Base-by-base conservation (phyloP, 1,140 invertebrate genomes). In the Thaumatotibia leucotreta region DNA sequence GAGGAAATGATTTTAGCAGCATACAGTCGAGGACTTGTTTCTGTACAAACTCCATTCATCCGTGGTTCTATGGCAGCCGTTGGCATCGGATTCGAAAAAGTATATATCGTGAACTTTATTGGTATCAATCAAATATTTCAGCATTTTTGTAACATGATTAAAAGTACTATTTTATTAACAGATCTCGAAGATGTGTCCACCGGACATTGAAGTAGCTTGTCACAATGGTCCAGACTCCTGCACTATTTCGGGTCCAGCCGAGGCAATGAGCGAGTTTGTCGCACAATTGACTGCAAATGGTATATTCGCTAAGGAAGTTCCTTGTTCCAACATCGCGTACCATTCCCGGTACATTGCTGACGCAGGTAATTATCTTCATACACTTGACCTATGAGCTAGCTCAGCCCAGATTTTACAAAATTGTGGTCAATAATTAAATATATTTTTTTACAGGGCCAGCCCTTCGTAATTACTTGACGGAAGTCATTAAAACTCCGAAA, bases 1-100 rank as follows among this genome's bases (percentile, higher is more conserved):
- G 96, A 97, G 73, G 94, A 98, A 86, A 96, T 95, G 73, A 92
- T 98, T 10, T 80, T 96, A 3, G 91, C 94, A 17, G 95, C 96
- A 4, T 97, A 97, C 82, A 96, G 93, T 68, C 91, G 96, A 89
- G 97, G 97, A 5, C 81, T 92, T 58, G 96, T 95, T 29, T 96
- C 96, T n/a, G 82, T 94, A 58, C 94, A 97, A 71, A 94, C 94
- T 0, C 91, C 94, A 31, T 87, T 96, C 17, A 91, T 94, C 22
- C 75, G 77, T 1, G 96, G 96, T 27, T 94, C 94, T 29, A 97
- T 97, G 96, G 95, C 95, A 32, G 94, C 94, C 39, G 92, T 96
- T 61, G 95, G 93, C 23, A 70, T 93, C 23, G 91, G 92, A 0
- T 92, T 92, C 66, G 70, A 92, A 27, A 82, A 92, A 31, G 75